Conservation (phyloP, 2,113 vertebrate genomes). For the Dicrurus megarhynchus region DNA sequence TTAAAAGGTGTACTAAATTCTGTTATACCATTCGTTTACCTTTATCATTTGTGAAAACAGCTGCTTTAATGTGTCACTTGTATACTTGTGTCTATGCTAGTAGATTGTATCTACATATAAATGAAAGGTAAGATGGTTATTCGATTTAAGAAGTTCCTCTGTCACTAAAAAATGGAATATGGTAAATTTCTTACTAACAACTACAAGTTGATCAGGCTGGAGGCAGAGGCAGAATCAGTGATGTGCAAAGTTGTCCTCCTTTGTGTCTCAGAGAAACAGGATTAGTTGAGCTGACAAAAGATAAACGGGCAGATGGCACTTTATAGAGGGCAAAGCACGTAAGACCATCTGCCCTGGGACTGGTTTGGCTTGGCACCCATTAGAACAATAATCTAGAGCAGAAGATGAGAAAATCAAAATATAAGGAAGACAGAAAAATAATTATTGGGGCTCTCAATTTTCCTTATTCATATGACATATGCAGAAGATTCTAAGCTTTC, state of each 20-base stretch:
- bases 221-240: neutral
- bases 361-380: neutral
- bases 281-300: constrained; percentile 22
- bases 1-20: neutral
- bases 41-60: neutral
- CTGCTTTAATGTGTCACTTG: neutral
- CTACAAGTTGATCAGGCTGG: neutral
- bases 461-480: neutral
- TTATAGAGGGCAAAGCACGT: neutral
- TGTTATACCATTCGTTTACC: neutral
- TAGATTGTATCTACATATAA: neutral
- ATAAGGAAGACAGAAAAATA: neutral
- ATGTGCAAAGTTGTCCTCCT: constrained; percentile 1
- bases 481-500: neutral
- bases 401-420: neutral
- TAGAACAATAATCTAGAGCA: neutral
- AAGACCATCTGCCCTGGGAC: neutral
- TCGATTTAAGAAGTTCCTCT: neutral
- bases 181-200: neutral
- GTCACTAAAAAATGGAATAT: neutral
- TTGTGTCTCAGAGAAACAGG: neutral
- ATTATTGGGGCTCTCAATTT: neutral
- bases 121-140: neutral
- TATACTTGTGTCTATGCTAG: neutral
- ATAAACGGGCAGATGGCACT: constrained; percentile 38